phyloP scores from a whole-genome alignment of 2,888 invertebrate genomes.

The Hemaris fuciformis region DNA sequence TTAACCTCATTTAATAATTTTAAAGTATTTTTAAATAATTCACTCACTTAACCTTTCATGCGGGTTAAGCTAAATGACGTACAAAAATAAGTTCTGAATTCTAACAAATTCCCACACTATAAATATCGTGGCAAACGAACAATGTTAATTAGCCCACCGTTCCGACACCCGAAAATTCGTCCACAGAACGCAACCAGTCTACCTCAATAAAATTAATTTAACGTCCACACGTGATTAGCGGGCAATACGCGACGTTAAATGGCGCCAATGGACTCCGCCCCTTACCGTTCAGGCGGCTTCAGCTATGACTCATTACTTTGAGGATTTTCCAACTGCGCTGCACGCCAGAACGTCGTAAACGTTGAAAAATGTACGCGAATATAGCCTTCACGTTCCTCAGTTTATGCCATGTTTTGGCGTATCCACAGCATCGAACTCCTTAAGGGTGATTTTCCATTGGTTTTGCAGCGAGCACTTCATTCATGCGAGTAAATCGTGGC shows the following conservation, averaged over 20 bases:
- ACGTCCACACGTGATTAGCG: slow-evolving; percentile 11
- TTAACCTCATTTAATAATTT: too few relatives aligned
- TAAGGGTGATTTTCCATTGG: not conserved
- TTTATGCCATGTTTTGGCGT: not conserved
- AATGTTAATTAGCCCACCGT: slow-evolving; percentile 1
- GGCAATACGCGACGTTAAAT: slow-evolving; percentile 1
- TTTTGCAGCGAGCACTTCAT: slow-evolving; percentile 25
- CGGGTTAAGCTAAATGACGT: not conserved
- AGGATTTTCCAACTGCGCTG: slow-evolving; percentile 16
- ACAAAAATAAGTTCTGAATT: not conserved
- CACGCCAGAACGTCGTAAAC: not conserved
- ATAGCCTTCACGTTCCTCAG: not conserved
- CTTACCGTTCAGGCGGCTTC: slow-evolving; percentile 8
- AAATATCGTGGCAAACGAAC: not conserved
- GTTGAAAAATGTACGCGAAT: not conserved
- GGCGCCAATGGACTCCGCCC: slow-evolving; percentile 11
- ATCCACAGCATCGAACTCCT: not conserved
- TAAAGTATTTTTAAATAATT: too few relatives aligned
- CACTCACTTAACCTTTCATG: too few relatives aligned
- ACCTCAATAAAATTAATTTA: slow-evolving; percentile 7
- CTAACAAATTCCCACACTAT: not conserved
- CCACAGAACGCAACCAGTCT: not conserved
- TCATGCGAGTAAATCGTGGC: slow-evolving; percentile 26
- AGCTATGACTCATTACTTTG: slow-evolving; percentile 20
- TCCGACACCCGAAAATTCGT: slow-evolving; percentile 4